Percentiles rank a stretch among this genome's conserved stretches.
Evolutionary conservation across 2,888 invertebrate genomes (phyloP).

Genomic region (Mythimna impura): DNA sequence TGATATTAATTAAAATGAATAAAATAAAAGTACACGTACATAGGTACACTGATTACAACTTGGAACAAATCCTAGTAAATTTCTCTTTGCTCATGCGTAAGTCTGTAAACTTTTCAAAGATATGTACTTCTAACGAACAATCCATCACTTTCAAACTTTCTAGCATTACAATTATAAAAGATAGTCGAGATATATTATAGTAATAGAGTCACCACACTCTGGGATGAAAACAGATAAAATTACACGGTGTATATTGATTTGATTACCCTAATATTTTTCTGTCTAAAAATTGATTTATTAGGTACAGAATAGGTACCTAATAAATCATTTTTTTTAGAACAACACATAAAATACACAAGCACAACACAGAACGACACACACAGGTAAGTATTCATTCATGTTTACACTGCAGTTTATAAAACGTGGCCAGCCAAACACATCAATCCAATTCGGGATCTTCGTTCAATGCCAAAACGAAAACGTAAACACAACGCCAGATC

Average conservation of each 20-base stretch:
- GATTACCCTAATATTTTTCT: slow-evolving; percentile 9
- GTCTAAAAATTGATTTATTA: not conserved
- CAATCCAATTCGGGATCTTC: slow-evolving; percentile 84
- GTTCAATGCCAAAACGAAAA: slow-evolving; percentile 86
- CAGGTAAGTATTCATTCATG: slow-evolving; percentile 73
- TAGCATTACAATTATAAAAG: slow-evolving; percentile 5
- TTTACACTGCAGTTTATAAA: slow-evolving; percentile 76
- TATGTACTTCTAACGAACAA: not conserved
- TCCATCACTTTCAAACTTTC: slow-evolving; percentile 26
- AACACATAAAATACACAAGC: slow-evolving; percentile 27
- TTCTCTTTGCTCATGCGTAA: slow-evolving; percentile 5
- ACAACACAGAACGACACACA: slow-evolving; percentile 56
- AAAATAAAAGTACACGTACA: slow-evolving; percentile 2
- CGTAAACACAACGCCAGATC: slow-evolving; percentile 85
- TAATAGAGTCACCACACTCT: not conserved
- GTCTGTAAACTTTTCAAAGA: slow-evolving; percentile 1
- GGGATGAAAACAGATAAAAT: slow-evolving; percentile 26
- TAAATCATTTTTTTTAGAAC: slow-evolving; percentile 14
- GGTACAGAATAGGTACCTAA: slow-evolving; percentile 3
- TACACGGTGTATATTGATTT: slow-evolving; percentile 21
- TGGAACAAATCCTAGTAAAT: slow-evolving; percentile 15
- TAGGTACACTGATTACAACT: slow-evolving; percentile 19
- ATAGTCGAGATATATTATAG: not conserved
- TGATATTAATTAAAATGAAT: not conserved
- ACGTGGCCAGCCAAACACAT: slow-evolving; percentile 79